phyloP scores from a whole-genome alignment of 2,113 vertebrate species.

The Heloderma charlesbogerti region DNA sequence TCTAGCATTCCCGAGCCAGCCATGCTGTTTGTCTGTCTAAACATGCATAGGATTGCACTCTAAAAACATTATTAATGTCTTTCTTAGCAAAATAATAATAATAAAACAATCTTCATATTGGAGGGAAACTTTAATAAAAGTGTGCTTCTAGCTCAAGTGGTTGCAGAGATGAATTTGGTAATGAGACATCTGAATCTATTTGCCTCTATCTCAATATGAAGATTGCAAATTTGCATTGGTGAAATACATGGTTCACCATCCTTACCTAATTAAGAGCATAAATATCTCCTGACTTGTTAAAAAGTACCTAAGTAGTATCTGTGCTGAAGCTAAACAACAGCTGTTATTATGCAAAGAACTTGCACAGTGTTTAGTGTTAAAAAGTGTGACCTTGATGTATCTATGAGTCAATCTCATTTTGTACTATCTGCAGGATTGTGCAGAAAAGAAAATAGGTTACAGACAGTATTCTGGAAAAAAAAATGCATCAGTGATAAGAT shows the following conservation, averaged over 20 bases:
- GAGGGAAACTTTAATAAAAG: background rate
- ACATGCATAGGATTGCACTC: too few species aligned
- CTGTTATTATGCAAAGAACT: background rate
- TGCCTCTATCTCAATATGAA: background rate
- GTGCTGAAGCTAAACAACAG: background rate
- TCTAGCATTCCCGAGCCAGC: too few species aligned
- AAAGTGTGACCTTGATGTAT: background rate
- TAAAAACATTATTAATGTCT: background rate
- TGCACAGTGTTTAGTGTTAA: background rate
- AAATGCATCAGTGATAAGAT: background rate
- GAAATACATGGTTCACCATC: background rate
- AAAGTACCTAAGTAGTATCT: background rate
- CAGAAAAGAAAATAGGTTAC: background rate
- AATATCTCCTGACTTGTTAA: constrained; percentile 2
- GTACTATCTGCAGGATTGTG: background rate
- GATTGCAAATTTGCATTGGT: background rate
- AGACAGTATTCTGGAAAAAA: background rate
- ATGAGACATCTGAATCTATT: background rate
- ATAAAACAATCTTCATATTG: background rate
- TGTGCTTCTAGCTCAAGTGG: background rate
- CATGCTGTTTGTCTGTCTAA: too few species aligned
- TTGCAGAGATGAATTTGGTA: background rate
- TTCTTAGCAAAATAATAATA: background rate
- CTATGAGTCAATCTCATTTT: background rate
- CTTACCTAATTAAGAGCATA: background rate